Conservation (phyloP, 1,140 invertebrate species). For the Adelges cooleyi region DNA sequence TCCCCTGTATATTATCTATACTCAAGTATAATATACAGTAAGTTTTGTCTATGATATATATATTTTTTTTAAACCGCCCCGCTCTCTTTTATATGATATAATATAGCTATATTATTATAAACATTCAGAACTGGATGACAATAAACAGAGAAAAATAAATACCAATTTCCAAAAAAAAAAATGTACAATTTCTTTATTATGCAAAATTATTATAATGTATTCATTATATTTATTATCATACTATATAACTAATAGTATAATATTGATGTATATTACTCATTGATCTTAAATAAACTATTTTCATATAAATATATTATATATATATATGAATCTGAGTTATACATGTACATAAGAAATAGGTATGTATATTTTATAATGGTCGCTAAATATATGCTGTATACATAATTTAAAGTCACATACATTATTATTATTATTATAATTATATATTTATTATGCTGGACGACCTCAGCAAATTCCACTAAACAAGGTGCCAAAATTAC, state of each 20-base stretch:
- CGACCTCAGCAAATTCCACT: constrained; percentile 5
- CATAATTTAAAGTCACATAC: constrained; percentile 17
- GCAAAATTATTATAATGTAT: constrained; percentile 11
- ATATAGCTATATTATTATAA: too few relatives aligned
- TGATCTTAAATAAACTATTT: neutral
- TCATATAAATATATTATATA: constrained; percentile 1
- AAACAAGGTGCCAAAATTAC: constrained; percentile 20
- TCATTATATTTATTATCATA: constrained; percentile 26
- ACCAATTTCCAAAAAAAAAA: too few relatives aligned
- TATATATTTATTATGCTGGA: constrained; percentile 6
- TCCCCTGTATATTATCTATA: too few relatives aligned
- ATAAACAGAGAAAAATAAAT: too few relatives aligned
- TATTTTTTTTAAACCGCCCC: too few relatives aligned
- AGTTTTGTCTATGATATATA: too few relatives aligned
- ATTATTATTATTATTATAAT: too few relatives aligned
- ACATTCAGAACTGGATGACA: too few relatives aligned
- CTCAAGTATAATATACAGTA: too few relatives aligned
- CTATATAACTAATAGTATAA: constrained; percentile 28
- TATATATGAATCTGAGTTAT: constrained; percentile 11
- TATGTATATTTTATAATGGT: constrained; percentile 19
- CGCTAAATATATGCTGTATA: constrained; percentile 4
- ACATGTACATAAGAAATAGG: constrained; percentile 16
- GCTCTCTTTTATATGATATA: too few relatives aligned
- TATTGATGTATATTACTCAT: constrained; percentile 23
- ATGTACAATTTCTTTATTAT: too few relatives aligned